phyloP scores from a whole-genome alignment of 1,140 invertebrate genomes.

The Asbolus verrucosus region DNA sequence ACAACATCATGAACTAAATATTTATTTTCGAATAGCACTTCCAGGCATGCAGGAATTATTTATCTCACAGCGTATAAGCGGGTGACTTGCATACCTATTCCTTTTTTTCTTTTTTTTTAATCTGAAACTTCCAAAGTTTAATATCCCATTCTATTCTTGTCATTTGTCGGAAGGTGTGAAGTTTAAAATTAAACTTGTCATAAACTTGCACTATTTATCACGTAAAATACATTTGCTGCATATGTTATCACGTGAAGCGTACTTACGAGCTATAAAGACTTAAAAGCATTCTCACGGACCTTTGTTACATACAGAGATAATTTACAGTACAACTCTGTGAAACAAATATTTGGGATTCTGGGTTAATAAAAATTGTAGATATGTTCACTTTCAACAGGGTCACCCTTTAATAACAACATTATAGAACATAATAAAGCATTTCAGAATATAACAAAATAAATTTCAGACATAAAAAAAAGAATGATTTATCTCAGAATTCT shows the following conservation, averaged over 20 bases:
- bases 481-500: too few relatives aligned
- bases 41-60: background rate
- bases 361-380: too few relatives aligned
- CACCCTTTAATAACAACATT: too few relatives aligned
- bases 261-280: slow-evolving; percentile 11
- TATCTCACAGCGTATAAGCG: background rate
- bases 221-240: slow-evolving; percentile 20
- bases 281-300: slow-evolving; percentile 5
- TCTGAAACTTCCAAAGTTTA: background rate
- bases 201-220: slow-evolving; percentile 19
- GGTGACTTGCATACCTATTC: background rate
- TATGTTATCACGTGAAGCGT: background rate
- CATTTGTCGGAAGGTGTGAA: slow-evolving; percentile 10
- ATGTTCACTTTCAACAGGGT: too few relatives aligned
- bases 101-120: background rate
- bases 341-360: too few relatives aligned
- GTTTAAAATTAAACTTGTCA: slow-evolving; percentile 18
- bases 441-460: too few relatives aligned
- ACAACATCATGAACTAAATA: background rate
- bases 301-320: background rate
- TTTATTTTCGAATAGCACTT: background rate
- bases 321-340: too few relatives aligned
- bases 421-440: too few relatives aligned
- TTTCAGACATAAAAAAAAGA: too few relatives aligned
- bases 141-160: slow-evolving; percentile 13